Conservation (phyloP, 1,140 invertebrate species). For the Drosophila ficusphila region DNA sequence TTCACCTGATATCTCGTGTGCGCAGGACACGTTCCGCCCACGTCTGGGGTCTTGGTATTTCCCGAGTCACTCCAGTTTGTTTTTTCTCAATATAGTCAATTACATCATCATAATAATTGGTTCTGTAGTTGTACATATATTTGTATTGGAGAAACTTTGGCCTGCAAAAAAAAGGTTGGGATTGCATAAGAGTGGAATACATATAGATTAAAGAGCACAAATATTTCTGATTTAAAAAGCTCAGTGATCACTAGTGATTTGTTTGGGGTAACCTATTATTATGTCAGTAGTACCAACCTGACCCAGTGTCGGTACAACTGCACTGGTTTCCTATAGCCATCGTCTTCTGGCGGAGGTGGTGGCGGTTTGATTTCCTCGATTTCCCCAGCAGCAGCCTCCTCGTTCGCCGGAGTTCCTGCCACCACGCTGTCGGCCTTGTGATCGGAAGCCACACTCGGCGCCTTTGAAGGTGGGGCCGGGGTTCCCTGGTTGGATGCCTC, state of each 20-base stretch:
- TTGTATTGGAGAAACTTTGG: constrained; percentile 91
- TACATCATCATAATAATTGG: constrained; percentile 93
- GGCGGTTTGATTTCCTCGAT: constrained; percentile 81
- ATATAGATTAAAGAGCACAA: no score
- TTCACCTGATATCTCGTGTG: constrained; percentile 84
- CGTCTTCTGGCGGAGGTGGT: constrained; percentile 86
- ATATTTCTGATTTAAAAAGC: no score
- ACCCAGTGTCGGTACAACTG: constrained; percentile 90
- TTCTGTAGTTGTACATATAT: constrained; percentile 92
- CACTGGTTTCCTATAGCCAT: constrained; percentile 85
- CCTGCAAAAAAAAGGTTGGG: constrained; percentile 81
- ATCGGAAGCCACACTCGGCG: constrained; percentile 38
- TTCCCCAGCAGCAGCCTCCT: constrained; percentile 56
- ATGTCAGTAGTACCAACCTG: constrained; percentile 86
- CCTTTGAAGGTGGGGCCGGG: constrained; percentile 32
- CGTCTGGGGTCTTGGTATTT: constrained; percentile 90
- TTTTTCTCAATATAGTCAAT: constrained; percentile 92
- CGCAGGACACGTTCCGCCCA: constrained; percentile 92
- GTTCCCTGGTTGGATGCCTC: constrained; percentile 16
- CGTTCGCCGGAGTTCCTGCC: constrained; percentile 59
- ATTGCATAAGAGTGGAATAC: constrained; percentile 1
- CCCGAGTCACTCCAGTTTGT: constrained; percentile 88
- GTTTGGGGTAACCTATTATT: no score
- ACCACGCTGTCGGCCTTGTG: constrained; percentile 70
- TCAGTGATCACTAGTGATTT: no score